Base-by-base conservation (phyloP, 2,113 vertebrate species). In the Osmerus mordax region DNA sequence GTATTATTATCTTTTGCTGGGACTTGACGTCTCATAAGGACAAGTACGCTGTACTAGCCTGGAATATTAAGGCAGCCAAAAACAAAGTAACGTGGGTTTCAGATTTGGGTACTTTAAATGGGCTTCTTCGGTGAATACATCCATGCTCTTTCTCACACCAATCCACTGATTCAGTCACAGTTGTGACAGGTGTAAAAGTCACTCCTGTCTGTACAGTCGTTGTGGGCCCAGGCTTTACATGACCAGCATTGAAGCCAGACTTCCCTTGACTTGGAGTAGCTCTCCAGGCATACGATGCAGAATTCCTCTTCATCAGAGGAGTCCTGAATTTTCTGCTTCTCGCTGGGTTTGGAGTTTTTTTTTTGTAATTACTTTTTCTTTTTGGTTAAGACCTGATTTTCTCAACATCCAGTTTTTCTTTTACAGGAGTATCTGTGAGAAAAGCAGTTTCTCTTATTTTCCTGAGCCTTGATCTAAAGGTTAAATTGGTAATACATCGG, bases 251-350 rank as follows among this genome's bases (percentile, higher is more conserved):
- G 55, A 25, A 59, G 54, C 68, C 68, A 70, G 28, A 70, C 54
- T 29, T 70, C 55, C 68, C 68, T 70, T 58, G 68, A 70, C 55
- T 18, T 70, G 54, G 68, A 70, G 54, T 70, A 59, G 55, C 29
- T 70, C 54, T 70, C 55, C 68, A 59, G 21, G 21, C 21, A 21
- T 21, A 21, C 21, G 21, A 21, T 21, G 21, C 21, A 21, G 21
- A 21, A 21, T 21, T 21, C 21, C 21, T 21, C 21, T 21, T 21
- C 21, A 21, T 21, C 21, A 21, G 21, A 21, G 68, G 55, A 54
- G 60, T 28, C 59, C 53, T 67, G 41, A 21, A 53, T 16, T 47
- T 47, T 67, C 21, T 67, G 5, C 8, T 2, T 52, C 19, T 21
- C 7, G 21, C 21, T 21, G 21, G 21, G 21, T 21, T 21, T 21